Base-by-base conservation (phyloP, 2,797 vertebrate species). In the Alosa sapidissima region DNA sequence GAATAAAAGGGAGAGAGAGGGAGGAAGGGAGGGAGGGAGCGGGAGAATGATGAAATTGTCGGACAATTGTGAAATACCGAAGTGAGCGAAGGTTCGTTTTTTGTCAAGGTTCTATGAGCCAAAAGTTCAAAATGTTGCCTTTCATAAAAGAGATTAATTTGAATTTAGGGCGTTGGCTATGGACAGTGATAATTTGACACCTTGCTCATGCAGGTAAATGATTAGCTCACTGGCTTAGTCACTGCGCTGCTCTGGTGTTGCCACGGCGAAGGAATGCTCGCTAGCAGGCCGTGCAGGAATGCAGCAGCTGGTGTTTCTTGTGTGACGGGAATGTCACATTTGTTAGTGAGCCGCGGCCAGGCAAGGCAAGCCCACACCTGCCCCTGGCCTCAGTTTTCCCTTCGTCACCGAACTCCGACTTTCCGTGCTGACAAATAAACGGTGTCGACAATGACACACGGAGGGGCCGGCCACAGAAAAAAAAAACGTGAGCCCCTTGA, bases 251-350 rank as follows among this genome's bases (percentile, higher is more conserved):
- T 45, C 36, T 1, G 1, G 41, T 45, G 36, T 78, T 78, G 72
- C 36, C 16, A 16, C 5, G 36, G 36, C 7, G 36, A 47, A 78
- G 45, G 72, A 78, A 78, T 78, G 72, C 41, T 78, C 72, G 72
- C 36, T 8, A 13, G 41, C 3, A 84, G 65, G 81, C 84, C 68
- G 33, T 55, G 55, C n/a, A 19, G 85, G 86, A 88, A 87, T 87
- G 89, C 19, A 54, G 75, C 89, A 90, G 87, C 78, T 88, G 89
- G 81, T 47, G 55, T 54, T 81, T 84, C 84, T 87, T 8, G 86
- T 86, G 85, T 83, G 87, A 86, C 87, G 55, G 84, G 89, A 89
- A 87, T 88, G 86, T 81, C 60, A 58, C 81, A 83, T 88, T 85
- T 88, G 87, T 86, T 83, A 54, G 72, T 28, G 55, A n/a, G 47